Base-by-base conservation (phyloP, 37 sponge, comb jelly and placozoan genomes). In the Chondrilla cf. caribensis region DNA sequence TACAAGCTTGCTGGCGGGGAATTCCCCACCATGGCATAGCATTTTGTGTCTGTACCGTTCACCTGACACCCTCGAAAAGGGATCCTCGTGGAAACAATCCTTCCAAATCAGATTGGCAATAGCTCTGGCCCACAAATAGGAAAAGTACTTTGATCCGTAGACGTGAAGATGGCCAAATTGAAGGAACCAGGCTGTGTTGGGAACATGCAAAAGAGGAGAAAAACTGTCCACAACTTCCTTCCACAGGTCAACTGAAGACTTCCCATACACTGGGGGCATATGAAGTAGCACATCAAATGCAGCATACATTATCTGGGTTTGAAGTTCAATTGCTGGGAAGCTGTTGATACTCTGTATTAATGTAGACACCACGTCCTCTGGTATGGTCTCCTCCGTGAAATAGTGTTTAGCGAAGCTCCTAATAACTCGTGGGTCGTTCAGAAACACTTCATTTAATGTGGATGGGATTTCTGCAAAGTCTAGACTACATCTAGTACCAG, bases 391-490 rank as follows among this genome's bases (percentile, higher is more conserved):
- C 22, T 71, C 73, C 0, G 89, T 85, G 44, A 66, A 14, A 66
- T 83, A 60, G 38, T 94, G 92, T 55, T 37, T 84, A n/a, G 88
- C 89, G 82, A 93, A 84, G 3, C 85, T 47, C 14, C 76, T 40
- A 24, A 93, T 33, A 31, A 97, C 90, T 0, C 89, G 70, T 9
- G 78, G 76, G 64, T 97, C 92, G 7, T 47, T 81, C 4, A 90
- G 70, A 55, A 94, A 98, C 39, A 73, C 42, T 71, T 98, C 99
- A 92, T 95, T 95, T 38, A 98, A 77, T n/a, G 62, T 91, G 14
- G 96, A 94, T 28, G 99, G 99, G 7, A 98, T 89, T 80, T 97
- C 98, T 9, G 95, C 95, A 87, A 97, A 89, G 80, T 97, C 98
- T 7, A 89, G 92, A 0, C 93, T 60, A 64, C 98, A 94, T 37